phyloP scores from a whole-genome alignment of 2,797 vertebrate species.

The Sebastes variabilis region DNA sequence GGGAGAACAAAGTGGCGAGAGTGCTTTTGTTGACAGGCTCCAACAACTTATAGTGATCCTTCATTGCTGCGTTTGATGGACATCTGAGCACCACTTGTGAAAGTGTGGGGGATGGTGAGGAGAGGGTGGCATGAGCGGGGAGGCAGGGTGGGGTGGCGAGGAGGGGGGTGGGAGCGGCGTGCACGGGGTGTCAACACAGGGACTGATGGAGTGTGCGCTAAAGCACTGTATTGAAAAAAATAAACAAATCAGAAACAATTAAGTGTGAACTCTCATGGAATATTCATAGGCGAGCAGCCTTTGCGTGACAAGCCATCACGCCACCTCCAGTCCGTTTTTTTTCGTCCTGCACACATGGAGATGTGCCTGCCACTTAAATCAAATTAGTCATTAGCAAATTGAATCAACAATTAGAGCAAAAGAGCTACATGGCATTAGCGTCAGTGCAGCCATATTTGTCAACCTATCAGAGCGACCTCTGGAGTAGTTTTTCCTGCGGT shows the following conservation, averaged over 20 bases:
- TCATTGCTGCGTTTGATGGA: slow-evolving; percentile 71
- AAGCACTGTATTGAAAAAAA: slow-evolving; percentile 78
- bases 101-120: slow-evolving; percentile 65
- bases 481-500: slow-evolving; percentile 72
- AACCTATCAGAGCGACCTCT: slow-evolving; percentile 77
- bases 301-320: slow-evolving; percentile 83
- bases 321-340: slow-evolving; percentile 70
- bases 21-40: slow-evolving; percentile 71
- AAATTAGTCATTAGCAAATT: slow-evolving; percentile 91
- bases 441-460: slow-evolving; percentile 83
- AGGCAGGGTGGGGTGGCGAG: neutral
- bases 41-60: slow-evolving; percentile 74
- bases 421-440: slow-evolving; percentile 87
- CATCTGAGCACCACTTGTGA: slow-evolving; percentile 76
- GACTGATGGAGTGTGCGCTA: slow-evolving; percentile 73
- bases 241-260: slow-evolving; percentile 88
- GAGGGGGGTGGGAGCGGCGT: neutral
- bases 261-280: slow-evolving; percentile 87
- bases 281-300: slow-evolving; percentile 82
- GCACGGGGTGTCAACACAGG: slow-evolving; percentile 63
- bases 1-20: slow-evolving; percentile 46
- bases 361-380: slow-evolving; percentile 89
- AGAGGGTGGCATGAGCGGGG: slow-evolving; percentile 55
- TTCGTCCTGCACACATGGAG: slow-evolving; percentile 79
- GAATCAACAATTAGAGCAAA: slow-evolving; percentile 90